phyloP scores from a whole-genome alignment of 2,888 invertebrate species.

The Limnephilus auricula region DNA sequence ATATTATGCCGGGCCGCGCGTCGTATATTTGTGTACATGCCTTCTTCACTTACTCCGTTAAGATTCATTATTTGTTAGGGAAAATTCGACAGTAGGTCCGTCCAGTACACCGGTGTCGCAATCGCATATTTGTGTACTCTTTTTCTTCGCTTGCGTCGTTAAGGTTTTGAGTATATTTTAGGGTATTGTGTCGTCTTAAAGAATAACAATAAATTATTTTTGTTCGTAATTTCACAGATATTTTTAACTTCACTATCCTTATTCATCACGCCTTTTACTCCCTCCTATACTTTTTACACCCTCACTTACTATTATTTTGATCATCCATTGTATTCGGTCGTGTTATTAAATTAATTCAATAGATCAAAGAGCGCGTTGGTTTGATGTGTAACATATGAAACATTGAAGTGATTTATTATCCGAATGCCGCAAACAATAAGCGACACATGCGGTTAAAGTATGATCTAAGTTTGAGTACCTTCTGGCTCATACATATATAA shows the following conservation, averaged over 20 bases:
- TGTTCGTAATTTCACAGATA: not conserved
- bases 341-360: not conserved
- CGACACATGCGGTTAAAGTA: conserved; percentile 1
- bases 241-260: not conserved
- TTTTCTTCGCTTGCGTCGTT: too few relatives aligned
- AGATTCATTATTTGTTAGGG: too few relatives aligned
- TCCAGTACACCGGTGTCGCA: too few relatives aligned
- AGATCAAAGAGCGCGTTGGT: conserved; percentile 16
- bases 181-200: too few relatives aligned
- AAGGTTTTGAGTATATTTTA: too few relatives aligned
- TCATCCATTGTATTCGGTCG: not conserved
- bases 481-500: not conserved
- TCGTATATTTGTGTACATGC: too few relatives aligned
- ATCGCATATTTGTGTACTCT: too few relatives aligned
- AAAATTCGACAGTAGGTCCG: too few relatives aligned
- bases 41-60: too few relatives aligned
- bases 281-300: too few relatives aligned
- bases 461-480: conserved; percentile 2
- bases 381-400: conserved; percentile 20
- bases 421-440: not conserved
- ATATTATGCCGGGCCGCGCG: too few relatives aligned
- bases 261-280: too few relatives aligned
- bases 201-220: not conserved
- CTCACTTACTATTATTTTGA: not conserved
- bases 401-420: conserved; percentile 18